Evolutionary conservation across 53 echinoderm and acorn worm species (phyloP).

Genomic region (Astropecten irregularis): DNA sequence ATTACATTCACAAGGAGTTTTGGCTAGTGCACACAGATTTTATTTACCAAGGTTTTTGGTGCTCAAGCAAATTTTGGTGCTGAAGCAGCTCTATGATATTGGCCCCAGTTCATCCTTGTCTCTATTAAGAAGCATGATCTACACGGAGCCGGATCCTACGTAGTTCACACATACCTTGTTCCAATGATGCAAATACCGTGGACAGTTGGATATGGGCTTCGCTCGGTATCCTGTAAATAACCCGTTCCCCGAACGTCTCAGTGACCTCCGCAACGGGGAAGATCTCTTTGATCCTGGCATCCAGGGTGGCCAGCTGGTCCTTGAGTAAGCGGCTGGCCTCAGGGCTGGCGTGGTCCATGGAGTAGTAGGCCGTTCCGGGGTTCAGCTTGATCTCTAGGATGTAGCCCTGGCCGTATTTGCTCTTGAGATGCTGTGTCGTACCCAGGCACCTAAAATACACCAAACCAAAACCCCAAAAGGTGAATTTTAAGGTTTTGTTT

Average conservation of each 20-base stretch:
- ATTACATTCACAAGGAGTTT: no score
- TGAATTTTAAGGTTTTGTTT: no score
- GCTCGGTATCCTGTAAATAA: conserved; percentile 65
- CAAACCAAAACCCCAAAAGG: no score
- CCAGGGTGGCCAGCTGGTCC: conserved; percentile 24
- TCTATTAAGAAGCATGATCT: no score
- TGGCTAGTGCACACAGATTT: no score
- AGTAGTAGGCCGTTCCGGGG: conserved; percentile 48
- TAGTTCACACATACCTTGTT: conserved; percentile 50
- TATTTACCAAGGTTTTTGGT: no score
- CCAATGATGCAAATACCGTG: conserved; percentile 63
- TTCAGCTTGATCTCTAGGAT: conserved; percentile 78
- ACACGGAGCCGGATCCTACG: no score
- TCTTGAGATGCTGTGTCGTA: conserved; percentile 84
- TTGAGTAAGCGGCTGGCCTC: conserved; percentile 44
- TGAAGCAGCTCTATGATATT: no score
- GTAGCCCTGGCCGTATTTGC: conserved; percentile 84
- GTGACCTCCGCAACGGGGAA: conserved; percentile 65
- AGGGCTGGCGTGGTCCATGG: conserved; percentile 22
- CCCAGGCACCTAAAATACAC: conserved; percentile 66
- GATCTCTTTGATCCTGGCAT: conserved; percentile 34
- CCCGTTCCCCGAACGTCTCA: conserved; percentile 76
- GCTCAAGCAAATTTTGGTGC: no score
- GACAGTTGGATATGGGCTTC: conserved; percentile 49
- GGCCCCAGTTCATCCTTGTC: no score